phyloP scores from a whole-genome alignment of 2,797 vertebrate genomes.

The Propithecus perrieri region DNA sequence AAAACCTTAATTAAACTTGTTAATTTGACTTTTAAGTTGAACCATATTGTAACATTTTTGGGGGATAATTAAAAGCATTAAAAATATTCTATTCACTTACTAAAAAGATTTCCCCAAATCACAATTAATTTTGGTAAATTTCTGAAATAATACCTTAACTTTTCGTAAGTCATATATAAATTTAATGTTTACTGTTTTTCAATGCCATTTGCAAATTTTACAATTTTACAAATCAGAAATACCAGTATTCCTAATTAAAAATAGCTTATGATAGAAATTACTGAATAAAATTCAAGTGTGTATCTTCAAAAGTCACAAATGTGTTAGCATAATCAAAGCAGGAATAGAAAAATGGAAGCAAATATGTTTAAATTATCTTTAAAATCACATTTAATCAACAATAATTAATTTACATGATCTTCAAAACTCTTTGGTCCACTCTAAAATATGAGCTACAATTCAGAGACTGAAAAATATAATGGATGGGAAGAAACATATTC shows the following conservation, averaged over 20 bases:
- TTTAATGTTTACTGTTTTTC: conserved; percentile 22
- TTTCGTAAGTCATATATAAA: conserved; percentile 55
- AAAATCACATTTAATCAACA: background rate
- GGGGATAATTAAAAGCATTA: conserved; percentile 21
- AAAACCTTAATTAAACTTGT: conserved; percentile 41
- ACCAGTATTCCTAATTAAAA: conserved; percentile 33
- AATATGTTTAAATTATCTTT: conserved; percentile 16
- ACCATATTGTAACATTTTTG: background rate
- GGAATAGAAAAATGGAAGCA: background rate
- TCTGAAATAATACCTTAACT: background rate
- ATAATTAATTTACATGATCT: background rate
- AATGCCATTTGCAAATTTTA: background rate
- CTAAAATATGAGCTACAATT: conserved; percentile 29
- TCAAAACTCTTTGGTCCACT: background rate
- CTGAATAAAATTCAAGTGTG: conserved; percentile 35
- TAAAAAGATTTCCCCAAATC: background rate
- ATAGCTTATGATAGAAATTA: conserved; percentile 22
- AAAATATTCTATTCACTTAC: conserved; percentile 11
- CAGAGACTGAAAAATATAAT: background rate
- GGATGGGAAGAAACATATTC: background rate
- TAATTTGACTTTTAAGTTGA: conserved; percentile 46
- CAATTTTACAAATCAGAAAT: conserved; percentile 38
- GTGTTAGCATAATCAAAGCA: conserved; percentile 21
- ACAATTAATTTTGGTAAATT: conserved; percentile 39
- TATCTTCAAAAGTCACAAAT: conserved; percentile 4